Conservation (phyloP, 2,888 invertebrate species). For the Syritta pipiens region DNA sequence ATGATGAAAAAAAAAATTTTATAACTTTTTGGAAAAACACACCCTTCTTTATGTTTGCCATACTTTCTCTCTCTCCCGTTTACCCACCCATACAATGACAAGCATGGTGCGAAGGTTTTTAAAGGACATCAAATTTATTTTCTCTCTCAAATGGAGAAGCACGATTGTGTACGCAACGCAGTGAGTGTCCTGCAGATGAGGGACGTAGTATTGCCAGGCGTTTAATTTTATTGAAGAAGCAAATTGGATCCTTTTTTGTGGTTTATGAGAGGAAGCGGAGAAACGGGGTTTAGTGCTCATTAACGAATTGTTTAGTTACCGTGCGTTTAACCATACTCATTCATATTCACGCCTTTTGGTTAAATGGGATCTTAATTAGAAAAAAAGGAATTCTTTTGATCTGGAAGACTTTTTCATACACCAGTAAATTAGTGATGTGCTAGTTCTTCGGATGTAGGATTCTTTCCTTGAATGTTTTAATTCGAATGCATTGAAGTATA, state of each 20-base stretch:
- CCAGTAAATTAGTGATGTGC: no score
- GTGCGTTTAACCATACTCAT: no score
- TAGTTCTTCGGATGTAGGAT: no score
- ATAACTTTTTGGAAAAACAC: constrained; percentile 64
- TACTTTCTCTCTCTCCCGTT: constrained; percentile 24
- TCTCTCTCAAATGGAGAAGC: constrained; percentile 47
- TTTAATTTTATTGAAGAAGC: not conserved
- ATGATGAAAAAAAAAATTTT: constrained; percentile 34
- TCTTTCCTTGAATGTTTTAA: no score
- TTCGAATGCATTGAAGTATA: no score
- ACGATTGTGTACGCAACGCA: constrained; percentile 18
- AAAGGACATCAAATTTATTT: constrained; percentile 44
- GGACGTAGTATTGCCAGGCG: constrained; percentile 16
- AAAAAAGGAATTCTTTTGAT: no score
- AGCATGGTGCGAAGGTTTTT: constrained; percentile 35
- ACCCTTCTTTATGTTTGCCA: constrained; percentile 66
- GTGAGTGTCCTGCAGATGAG: constrained; percentile 39
- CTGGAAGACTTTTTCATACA: no score
- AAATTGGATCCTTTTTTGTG: not conserved
- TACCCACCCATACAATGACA: constrained; percentile 34
- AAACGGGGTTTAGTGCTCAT: no score
- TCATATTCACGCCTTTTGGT: no score
- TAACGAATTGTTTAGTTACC: not conserved
- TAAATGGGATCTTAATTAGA: no score
- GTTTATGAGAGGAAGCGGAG: not conserved